These are phyloP conservation scores for Procambarus virginalis DNA, from an alignment of 1,140 invertebrate genomes.

Conservation along the genomic window DNA sequence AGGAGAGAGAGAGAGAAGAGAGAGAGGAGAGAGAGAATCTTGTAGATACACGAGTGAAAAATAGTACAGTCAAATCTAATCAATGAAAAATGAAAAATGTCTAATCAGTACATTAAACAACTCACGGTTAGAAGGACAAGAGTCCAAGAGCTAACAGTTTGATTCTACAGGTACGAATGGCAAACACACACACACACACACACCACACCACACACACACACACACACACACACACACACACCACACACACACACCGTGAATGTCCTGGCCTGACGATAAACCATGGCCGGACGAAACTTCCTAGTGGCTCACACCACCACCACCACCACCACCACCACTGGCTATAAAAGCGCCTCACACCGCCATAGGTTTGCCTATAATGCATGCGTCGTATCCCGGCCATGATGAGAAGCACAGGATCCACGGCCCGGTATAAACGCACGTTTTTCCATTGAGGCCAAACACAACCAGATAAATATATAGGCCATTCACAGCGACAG, in stretches of 20 bases:
- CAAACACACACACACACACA: not conserved
- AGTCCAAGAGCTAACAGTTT: no score
- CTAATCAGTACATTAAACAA: no score
- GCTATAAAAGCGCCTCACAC: not conserved
- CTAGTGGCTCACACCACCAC: not conserved
- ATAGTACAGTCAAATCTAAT: no score
- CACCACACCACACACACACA: no score
- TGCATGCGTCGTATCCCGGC: slow-evolving; percentile 7
- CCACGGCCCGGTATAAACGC: slow-evolving; percentile 12
- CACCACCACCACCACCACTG: no score
- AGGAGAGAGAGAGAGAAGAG: no score
- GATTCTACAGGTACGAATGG: not conserved
- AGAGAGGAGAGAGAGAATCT: not conserved
- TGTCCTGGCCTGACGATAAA: not conserved
- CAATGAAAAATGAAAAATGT: no score
- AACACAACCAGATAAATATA: slow-evolving; percentile 47
- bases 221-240: slow-evolving; percentile 22
- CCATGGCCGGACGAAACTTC: not conserved
- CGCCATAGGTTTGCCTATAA: not conserved
- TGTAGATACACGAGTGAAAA: no score
- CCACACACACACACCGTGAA: not conserved
- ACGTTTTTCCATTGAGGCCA: slow-evolving; percentile 38
- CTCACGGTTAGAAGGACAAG: no score
- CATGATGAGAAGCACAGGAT: slow-evolving; percentile 18
- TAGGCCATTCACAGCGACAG: slow-evolving; percentile 36